Evolutionary conservation across 1,140 invertebrate species (phyloP), one percentile per base, ranked within the genome.

Genomic region (Hetaerina americana): DNA sequence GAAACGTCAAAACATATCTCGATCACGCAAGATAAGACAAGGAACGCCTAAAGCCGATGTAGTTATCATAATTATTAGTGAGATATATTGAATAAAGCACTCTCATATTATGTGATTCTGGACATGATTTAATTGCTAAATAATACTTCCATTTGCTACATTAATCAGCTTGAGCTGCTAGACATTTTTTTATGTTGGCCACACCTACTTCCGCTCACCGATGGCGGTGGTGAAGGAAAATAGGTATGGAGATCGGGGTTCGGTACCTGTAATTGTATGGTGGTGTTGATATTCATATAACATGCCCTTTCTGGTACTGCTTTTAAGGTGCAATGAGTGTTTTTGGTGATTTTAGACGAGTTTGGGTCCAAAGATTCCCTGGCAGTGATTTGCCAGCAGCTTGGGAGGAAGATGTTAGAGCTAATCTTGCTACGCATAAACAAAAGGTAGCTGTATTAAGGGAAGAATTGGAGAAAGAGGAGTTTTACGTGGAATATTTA

Each of bases 381-480:
- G 91, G 92, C 78, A 92, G 90, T 83, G 89, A 90, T 75, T 84
- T 95, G 75, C 93, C 93, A 77, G 90, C 90, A 78, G 92, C 91
- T 79, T 95, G 92, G 92, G 92, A 93, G 79, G 92, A 93, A 81
- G 91, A 94, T 86, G 92, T 95, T 74, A 86, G 91, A 77, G 90
- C 90, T 70, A 94, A 94, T 83, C 85, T 95, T 74, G 86, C 89
- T 75, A 93, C 92, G 82, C 93, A 95, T 84, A 91, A 92, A 84
- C 86, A 92, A 78, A 77, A 83, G 79, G 91, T 94, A 70, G 82
- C 84, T 68, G 85, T 89, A 73, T 85, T 95, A 68, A 88, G 87
- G 78, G 91, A 93, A 78, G 92, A 94, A 81, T 81, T 95, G 28
- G 91, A 94, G 77, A 92, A 94, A 78, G 93, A 95, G 82, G 90